phyloP scores from a whole-genome alignment of 2,888 invertebrate species.

The Habrosyne pyritoides region DNA sequence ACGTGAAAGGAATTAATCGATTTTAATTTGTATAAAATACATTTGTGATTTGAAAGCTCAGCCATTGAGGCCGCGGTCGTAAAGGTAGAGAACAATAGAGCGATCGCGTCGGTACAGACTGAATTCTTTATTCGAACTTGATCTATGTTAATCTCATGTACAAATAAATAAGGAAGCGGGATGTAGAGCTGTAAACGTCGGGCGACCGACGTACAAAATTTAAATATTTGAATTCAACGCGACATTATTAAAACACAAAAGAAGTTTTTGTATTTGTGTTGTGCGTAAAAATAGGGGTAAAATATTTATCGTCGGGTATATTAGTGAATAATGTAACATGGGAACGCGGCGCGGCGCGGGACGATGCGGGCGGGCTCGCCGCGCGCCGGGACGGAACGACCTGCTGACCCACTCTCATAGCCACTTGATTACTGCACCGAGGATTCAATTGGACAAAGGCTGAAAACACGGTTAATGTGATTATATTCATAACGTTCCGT shows the following conservation, averaged over 20 bases:
- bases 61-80: slow-evolving; percentile 10
- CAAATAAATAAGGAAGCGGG: slow-evolving; percentile 30
- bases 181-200: slow-evolving; percentile 29
- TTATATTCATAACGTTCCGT: slow-evolving; percentile 55
- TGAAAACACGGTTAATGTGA: slow-evolving; percentile 69
- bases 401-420: slow-evolving; percentile 71
- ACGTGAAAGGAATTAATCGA: slow-evolving; percentile 52
- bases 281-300: slow-evolving; percentile 56
- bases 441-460: slow-evolving; percentile 73
- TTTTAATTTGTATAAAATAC: slow-evolving; percentile 33
- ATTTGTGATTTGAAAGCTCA: slow-evolving; percentile 24
- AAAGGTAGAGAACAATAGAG: slow-evolving; percentile 13
- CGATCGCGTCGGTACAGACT: slow-evolving; percentile 17
- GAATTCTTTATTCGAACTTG: slow-evolving; percentile 13
- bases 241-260: slow-evolving; percentile 24
- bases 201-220: slow-evolving; percentile 25
- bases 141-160: slow-evolving; percentile 21
- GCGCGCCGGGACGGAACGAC: slow-evolving; percentile 55
- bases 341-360: slow-evolving; percentile 38
- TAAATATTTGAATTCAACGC: slow-evolving; percentile 35
- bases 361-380: slow-evolving; percentile 34
- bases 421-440: slow-evolving; percentile 68
- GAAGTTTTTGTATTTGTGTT: slow-evolving; percentile 20
- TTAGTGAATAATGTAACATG: slow-evolving; percentile 65
- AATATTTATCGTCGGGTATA: slow-evolving; percentile 52